A percentile compares a stretch with the other conserved stretches of the same genome.
phyloP scores from a whole-genome alignment of 1,140 invertebrate species.

The honey bee (Apis mellifera) region DNA sequence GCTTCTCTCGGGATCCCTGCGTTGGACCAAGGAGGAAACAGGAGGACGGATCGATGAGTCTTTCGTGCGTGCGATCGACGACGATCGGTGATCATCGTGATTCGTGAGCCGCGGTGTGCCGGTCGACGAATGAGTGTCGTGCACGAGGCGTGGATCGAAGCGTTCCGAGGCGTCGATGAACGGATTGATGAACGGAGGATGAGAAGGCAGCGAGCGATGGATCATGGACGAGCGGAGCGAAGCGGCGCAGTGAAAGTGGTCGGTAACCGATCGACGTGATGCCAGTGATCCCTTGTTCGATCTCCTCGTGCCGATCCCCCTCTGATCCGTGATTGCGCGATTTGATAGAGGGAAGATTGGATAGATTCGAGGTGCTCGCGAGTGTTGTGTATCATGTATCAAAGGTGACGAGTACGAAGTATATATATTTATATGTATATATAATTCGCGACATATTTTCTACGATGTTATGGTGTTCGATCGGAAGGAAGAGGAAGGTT shows the following conservation, averaged over 20 bases:
- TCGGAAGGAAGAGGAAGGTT: conserved; percentile 4
- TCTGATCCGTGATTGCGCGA: not conserved
- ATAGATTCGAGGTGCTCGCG: conserved; percentile 11
- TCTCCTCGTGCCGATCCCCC: not conserved
- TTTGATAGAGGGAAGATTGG: not conserved
- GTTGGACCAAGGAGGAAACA: not conserved
- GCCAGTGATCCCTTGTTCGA: not conserved
- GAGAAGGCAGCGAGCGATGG: not conserved
- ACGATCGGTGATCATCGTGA: conserved; percentile 4
- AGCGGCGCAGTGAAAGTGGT: conserved; percentile 38
- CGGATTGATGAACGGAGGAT: not conserved
- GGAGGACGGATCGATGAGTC: not conserved
- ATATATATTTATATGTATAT: no score
- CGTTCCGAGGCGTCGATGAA: not conserved
- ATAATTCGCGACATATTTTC: no score
- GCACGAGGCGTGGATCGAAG: not conserved
- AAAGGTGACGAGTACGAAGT: not conserved
- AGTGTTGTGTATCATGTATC: conserved; percentile 20
- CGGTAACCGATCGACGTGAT: conserved; percentile 3
- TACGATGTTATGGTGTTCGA: conserved; percentile 37
- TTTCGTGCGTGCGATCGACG: not conserved
- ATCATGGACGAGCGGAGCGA: not conserved
- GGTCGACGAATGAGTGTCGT: not conserved
- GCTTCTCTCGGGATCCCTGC: not conserved
- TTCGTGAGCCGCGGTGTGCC: not conserved